Base-by-base conservation (phyloP, 1,140 invertebrate species). In the Atta cephalotes region DNA sequence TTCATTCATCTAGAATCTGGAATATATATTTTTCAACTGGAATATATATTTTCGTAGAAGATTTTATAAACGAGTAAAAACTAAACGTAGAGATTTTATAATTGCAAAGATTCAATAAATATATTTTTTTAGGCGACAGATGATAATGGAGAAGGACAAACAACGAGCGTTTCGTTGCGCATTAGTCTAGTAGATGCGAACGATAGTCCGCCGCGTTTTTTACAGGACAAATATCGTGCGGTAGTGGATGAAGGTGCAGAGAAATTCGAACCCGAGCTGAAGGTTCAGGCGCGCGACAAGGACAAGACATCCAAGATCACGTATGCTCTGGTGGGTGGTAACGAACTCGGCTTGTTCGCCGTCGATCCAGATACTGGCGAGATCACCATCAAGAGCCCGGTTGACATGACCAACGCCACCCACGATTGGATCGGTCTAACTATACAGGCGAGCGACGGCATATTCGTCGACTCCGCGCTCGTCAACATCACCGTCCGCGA, bases 201-300 rank as follows among this genome's bases (percentile, higher is more conserved):
- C 92, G 98, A 99, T 94, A 98, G 98, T 92, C 96, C 97, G 0
- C 98, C 98, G 0, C 95, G 96, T 12, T 98, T 98, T 93, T 95
- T 96, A 10, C 97, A 97, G 74, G 95, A 96, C 0, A 95, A 97
- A 14, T 98, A 98, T 93, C 96, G 97, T 9, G 97, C 97, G 0
- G 97, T 97, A 4, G 97, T 98, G 21, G 97, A 98, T 89, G 98
- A 99, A 93, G 98, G 97, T 1, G 96, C 98, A 2, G 95, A 96
- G 4, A 97, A 97, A 85, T 98, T 98, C 91, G 98, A 98, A 87
- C 98, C 98, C 0, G 96, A 97, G n/a, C 87, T 97, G 62, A 91
- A 92, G 71, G 94, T 95, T 2, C 96, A 97, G 93, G 98, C 98
- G 0, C 96, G 96, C 18, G 98, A 98, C 95, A 96, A 96, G 2